Conservation (phyloP, 2,113 vertebrate genomes). For the Paralichthys olivaceus region DNA sequence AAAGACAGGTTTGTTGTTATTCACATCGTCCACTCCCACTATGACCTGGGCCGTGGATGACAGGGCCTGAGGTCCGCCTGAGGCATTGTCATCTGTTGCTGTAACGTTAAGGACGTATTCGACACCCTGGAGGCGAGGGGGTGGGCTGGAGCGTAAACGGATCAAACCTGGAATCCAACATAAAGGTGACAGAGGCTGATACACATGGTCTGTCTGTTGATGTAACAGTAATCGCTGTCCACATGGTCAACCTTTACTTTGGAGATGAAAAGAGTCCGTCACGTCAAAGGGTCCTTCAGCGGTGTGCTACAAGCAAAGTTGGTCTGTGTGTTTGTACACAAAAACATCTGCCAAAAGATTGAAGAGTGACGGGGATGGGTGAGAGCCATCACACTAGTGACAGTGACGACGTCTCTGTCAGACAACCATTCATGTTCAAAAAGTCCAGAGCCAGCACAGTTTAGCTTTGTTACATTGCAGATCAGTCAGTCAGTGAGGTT, state of each 20-base stretch:
- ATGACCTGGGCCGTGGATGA: constrained; percentile 86
- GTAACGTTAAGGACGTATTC: constrained; percentile 89
- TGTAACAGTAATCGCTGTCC: neutral
- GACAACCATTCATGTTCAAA: no score
- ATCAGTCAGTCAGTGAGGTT: no score
- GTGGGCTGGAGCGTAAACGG: constrained; percentile 86
- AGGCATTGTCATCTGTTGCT: constrained; percentile 88
- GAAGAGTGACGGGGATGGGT: no score
- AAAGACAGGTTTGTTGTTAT: constrained; percentile 92
- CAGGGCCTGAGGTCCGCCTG: constrained; percentile 85
- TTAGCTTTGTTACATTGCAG: no score
- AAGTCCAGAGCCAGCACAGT: no score
- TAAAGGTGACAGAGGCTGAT: neutral
- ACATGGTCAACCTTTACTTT: neutral
- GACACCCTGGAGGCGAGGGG: constrained; percentile 87
- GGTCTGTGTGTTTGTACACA: neutral
- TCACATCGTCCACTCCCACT: constrained; percentile 89
- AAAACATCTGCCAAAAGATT: neutral
- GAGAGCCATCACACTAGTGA: no score
- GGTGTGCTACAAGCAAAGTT: neutral
- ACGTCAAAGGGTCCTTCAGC: neutral
- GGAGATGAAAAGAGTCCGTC: neutral
- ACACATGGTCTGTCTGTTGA: neutral
- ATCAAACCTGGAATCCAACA: constrained; percentile 84
- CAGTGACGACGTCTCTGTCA: no score